These are phyloP conservation scores for Thumatha senex DNA, from an alignment of 2,888 invertebrate species.

Conservation along the genomic window DNA sequence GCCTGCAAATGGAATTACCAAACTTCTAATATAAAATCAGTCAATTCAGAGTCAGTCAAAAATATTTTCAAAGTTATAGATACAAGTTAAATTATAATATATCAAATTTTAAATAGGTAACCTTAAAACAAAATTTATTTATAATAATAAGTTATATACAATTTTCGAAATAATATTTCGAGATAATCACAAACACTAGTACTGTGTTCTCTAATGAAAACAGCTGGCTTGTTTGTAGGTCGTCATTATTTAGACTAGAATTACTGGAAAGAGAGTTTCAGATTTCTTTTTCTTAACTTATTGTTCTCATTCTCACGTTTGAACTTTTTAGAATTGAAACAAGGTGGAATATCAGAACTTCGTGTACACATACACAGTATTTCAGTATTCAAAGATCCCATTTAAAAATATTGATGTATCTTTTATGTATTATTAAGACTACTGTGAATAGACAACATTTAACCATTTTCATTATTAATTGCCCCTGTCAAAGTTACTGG, in stretches of 20 bases:
- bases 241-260: conserved; percentile 1
- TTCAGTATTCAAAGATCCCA: no score
- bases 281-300: no score
- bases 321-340: no score
- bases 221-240: conserved; percentile 10
- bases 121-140: conserved; percentile 21
- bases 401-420: no score
- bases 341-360: no score
- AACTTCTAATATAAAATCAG: conserved; percentile 27
- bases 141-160: conserved; percentile 52
- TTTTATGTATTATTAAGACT: no score
- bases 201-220: conserved; percentile 24
- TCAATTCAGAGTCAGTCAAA: conserved; percentile 21
- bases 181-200: conserved; percentile 36
- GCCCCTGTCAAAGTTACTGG: no score
- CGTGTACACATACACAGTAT: no score
- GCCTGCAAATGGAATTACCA: conserved; percentile 14
- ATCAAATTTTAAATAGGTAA: conserved; percentile 19
- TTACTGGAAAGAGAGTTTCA: neutral
- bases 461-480: no score
- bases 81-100: conserved; percentile 12
- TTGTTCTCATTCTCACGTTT: no score
- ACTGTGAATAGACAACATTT: no score
- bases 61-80: conserved; percentile 9
- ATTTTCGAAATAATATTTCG: conserved; percentile 46